A percentile compares a stretch with the other conserved stretches of the same genome.
Conservation (phyloP, 2,113 vertebrate species). For the Crotalus viridis region DNA sequence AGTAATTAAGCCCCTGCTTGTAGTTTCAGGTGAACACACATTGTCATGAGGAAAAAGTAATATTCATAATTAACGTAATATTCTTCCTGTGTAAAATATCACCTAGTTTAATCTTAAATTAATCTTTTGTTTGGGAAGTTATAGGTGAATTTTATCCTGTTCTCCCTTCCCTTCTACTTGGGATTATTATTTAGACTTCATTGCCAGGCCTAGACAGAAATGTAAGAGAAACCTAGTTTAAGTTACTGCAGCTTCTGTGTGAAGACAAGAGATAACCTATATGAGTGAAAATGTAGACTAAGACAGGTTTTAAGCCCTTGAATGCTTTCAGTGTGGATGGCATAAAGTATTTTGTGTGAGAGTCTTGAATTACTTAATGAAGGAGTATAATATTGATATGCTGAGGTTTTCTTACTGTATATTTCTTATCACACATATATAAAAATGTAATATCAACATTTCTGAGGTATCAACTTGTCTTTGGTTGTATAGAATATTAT, state of each 20-base stretch:
- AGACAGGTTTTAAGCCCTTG: not conserved
- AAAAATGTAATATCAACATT: not conserved
- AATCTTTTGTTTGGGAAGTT: not conserved
- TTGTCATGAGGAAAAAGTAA: not conserved
- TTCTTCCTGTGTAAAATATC: not conserved
- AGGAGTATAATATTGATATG: not conserved
- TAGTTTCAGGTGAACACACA: not conserved
- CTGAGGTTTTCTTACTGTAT: conserved; percentile 21
- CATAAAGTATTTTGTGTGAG: not conserved
- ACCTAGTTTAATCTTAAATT: not conserved
- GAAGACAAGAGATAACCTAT: not conserved
- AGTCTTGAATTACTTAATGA: not conserved
- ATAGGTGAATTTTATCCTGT: not conserved
- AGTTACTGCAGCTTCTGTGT: not conserved
- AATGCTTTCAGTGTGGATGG: not conserved
- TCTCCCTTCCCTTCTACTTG: not conserved
- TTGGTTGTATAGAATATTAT: not conserved
- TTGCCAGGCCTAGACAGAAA: not conserved
- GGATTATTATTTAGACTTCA: not conserved
- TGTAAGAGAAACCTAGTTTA: not conserved
- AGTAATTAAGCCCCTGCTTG: not conserved
- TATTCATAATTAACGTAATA: not conserved
- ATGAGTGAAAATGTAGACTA: not conserved
- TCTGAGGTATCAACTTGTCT: not conserved
- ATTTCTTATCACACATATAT: conserved; percentile 24